phyloP scores from a whole-genome alignment of 2,888 invertebrate species.

The Scaptomyza flava region DNA sequence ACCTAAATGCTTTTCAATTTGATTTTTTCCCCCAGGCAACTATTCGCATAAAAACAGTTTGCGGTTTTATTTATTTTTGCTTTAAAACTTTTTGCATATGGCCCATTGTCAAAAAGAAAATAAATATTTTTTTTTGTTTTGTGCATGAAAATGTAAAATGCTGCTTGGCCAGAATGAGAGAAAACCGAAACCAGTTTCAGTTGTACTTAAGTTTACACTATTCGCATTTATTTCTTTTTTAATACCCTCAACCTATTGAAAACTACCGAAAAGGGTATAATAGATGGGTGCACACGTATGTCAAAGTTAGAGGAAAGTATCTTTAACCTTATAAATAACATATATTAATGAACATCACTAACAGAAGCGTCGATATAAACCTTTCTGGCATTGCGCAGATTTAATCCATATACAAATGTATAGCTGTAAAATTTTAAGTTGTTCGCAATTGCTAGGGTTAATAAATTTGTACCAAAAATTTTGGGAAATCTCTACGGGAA shows the following conservation, averaged over 20 bases:
- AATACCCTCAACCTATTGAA: background rate
- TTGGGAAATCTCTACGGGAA: no score
- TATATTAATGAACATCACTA: no score
- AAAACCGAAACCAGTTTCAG: conserved; percentile 71
- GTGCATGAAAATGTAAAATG: conserved; percentile 70
- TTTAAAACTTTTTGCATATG: conserved; percentile 33
- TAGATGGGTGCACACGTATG: background rate
- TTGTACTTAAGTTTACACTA: conserved; percentile 47
- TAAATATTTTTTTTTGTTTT: conserved; percentile 43
- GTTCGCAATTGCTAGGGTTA: no score
- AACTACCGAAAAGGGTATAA: background rate
- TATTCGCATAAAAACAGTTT: background rate
- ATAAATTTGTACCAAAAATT: no score
- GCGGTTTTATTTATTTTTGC: conserved; percentile 25
- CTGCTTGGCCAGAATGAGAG: conserved; percentile 48
- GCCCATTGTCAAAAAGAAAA: conserved; percentile 60
- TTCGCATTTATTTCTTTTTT: conserved; percentile 46
- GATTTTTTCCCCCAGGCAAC: conserved; percentile 27
- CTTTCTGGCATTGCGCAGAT: no score
- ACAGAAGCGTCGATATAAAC: no score
- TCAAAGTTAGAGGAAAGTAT: background rate
- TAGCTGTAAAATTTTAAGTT: no score
- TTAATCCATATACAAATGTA: no score
- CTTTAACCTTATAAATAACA: background rate
- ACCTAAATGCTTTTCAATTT: conserved; percentile 12